phyloP scores from a whole-genome alignment of 2,888 invertebrate genomes.

The Pantelozetes paolii region DNA sequence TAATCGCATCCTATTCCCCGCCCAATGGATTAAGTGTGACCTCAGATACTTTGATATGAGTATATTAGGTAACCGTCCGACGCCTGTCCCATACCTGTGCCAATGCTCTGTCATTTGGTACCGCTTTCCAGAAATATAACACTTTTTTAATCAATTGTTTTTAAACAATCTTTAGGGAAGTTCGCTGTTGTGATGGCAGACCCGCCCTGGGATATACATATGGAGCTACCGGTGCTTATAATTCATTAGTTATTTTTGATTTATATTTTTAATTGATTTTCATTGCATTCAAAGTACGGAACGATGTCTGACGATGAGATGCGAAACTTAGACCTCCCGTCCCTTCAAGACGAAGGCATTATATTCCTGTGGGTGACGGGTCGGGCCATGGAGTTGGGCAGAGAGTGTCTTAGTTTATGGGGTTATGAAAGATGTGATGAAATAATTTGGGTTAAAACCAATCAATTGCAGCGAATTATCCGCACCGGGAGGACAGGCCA shows the following conservation, averaged over 20 bases:
- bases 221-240: slow-evolving; percentile 5
- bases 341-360: slow-evolving; percentile 88
- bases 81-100: too few relatives aligned
- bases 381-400: slow-evolving; percentile 89
- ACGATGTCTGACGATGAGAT: slow-evolving; percentile 99
- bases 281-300: slow-evolving; percentile 69
- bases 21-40: slow-evolving; percentile 97
- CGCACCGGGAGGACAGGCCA: slow-evolving; percentile 94
- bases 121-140: too few relatives aligned
- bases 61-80: slow-evolving; percentile 62
- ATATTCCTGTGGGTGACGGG: slow-evolving; percentile 98
- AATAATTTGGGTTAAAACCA: slow-evolving; percentile 98
- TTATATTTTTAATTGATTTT: too few relatives aligned
- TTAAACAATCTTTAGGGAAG: too few relatives aligned
- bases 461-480: slow-evolving; percentile 93
- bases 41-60: slow-evolving; percentile 85
- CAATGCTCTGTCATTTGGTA: too few relatives aligned
- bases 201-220: slow-evolving; percentile 80
- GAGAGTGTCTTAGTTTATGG: slow-evolving; percentile 93
- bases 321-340: slow-evolving; percentile 88
- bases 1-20: slow-evolving; percentile 63
- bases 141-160: too few relatives aligned
- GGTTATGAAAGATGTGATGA: slow-evolving; percentile 95
- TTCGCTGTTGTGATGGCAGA: slow-evolving; percentile 99
- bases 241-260: background rate